Evolutionary conservation across 1,140 invertebrate species (phyloP).

Genomic region (Thaumetopoea pityocampa): DNA sequence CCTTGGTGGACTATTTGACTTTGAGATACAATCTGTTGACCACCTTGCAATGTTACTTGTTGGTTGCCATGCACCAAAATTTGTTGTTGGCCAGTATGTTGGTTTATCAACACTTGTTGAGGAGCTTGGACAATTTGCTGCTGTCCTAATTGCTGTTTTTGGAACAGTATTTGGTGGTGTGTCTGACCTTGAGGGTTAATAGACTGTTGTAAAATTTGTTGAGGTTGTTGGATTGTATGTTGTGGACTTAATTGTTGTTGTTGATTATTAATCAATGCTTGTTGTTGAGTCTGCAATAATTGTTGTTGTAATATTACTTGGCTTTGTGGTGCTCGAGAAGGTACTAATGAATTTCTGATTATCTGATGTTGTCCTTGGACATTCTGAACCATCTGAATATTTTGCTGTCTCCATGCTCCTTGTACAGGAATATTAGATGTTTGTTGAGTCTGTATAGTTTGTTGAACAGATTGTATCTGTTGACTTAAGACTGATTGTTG

Average conservation of each 20-base stretch:
- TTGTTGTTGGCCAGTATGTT: slow-evolving; percentile 68
- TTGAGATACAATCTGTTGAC: slow-evolving; percentile 65
- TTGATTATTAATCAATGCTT: slow-evolving; percentile 62
- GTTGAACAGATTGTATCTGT: slow-evolving; percentile 61
- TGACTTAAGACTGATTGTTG: slow-evolving; percentile 60
- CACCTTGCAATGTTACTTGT: slow-evolving; percentile 63
- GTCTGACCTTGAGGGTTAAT: slow-evolving; percentile 61
- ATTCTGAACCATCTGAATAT: slow-evolving; percentile 71
- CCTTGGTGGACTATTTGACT: slow-evolving; percentile 66
- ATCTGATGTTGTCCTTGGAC: slow-evolving; percentile 67
- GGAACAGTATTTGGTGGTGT: slow-evolving; percentile 70
- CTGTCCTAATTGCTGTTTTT: slow-evolving; percentile 68
- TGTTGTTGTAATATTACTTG: slow-evolving; percentile 74
- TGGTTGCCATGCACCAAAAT: slow-evolving; percentile 69
- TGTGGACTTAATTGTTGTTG: slow-evolving; percentile 62
- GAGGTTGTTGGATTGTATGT: slow-evolving; percentile 60
- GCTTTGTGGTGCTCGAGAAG: slow-evolving; percentile 64
- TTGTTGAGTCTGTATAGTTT: slow-evolving; percentile 58
- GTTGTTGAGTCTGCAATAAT: slow-evolving; percentile 70
- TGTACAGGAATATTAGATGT: slow-evolving; percentile 56
- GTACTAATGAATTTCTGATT: slow-evolving; percentile 66
- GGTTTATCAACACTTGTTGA: slow-evolving; percentile 64
- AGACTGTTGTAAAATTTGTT: slow-evolving; percentile 63
- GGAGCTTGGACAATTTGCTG: slow-evolving; percentile 67
- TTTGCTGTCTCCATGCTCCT: slow-evolving; percentile 73